Conservation (phyloP, 2,797 vertebrate species). For the Oreochromis grahami region DNA sequence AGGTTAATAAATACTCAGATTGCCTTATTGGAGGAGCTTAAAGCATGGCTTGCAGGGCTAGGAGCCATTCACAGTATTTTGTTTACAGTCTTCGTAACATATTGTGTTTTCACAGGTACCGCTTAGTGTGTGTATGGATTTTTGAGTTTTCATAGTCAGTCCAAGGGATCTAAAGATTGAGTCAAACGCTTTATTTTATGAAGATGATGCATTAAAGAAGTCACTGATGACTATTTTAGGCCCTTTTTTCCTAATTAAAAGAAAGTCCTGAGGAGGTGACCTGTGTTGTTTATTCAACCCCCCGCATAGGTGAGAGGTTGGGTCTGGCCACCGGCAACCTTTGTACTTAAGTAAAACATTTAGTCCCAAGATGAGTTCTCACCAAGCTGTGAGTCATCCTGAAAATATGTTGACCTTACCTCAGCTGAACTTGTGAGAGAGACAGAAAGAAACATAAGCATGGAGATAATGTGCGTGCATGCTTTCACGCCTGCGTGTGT, state of each 20-base stretch:
- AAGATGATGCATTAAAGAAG: neutral
- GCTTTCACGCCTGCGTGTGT: neutral
- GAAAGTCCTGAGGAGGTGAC: neutral
- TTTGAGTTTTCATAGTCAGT: neutral
- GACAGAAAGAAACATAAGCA: neutral
- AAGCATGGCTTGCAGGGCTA: neutral
- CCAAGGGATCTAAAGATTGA: neutral
- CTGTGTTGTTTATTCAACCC: neutral
- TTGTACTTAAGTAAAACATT: constrained; percentile 41
- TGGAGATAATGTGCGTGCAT: neutral
- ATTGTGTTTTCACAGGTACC: neutral
- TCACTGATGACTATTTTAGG: neutral
- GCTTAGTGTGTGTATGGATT: neutral
- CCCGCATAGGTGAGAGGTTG: constrained; percentile 15
- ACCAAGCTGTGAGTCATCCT: constrained; percentile 53
- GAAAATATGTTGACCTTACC: constrained; percentile 54
- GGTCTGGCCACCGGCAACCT: constrained; percentile 15
- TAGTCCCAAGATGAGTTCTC: constrained; percentile 40
- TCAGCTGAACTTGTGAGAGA: neutral
- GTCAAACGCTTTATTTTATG: neutral
- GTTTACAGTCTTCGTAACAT: neutral
- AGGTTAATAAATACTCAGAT: neutral
- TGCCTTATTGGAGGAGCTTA: neutral
- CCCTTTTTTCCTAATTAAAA: neutral
- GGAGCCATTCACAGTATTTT: neutral